Evolutionary conservation across 1,140 invertebrate species (phyloP), one percentile per base, ranked within the genome.

Genomic region (Tribolium madens): DNA sequence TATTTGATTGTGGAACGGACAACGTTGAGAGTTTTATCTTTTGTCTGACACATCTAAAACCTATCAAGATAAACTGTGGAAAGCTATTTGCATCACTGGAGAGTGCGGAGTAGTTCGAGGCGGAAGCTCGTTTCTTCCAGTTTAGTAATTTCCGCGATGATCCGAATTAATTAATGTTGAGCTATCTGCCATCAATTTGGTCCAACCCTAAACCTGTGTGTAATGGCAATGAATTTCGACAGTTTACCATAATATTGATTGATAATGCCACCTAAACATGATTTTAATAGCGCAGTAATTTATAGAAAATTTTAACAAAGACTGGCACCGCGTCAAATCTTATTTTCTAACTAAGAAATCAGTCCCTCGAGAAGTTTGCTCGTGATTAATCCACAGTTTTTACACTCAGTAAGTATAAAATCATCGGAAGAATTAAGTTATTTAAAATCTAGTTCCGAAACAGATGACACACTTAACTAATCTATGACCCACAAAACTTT

Each of bases 101-200:
- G 52, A 57, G 52, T 57, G 52, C 52, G 13, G 52, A 57, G 52
- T 21, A 21, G 15, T 57, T 21, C 10, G 52, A 12, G 52, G 52
- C 52, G 52, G 18, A 57, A 33, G 26, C 26, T 64, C 21, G 26
- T 64, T 64, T 64, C 57, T 64, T 64, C 57, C 26, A 64, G 26
- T 64, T 64, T 64, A 64, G 26, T 33, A 64, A 64, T 64, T 64
- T 64, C 57, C 57, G 57, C n/a, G 57, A 33, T 64, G 57, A 64
- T 64, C 26, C 57, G 26, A 64, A 64, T 64, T 64, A 64, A 64
- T 64, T 64, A 64, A 64, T 33, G 57, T 64, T 64, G 26, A 64
- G 26, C 14, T 64, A 33, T 64, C 57, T 64, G 57, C 14, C 57
- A 64, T 64, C 26, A 64, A 33, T 33, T 33, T 64, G 3, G 21